Base-by-base conservation (phyloP, 2,888 invertebrate species). In the Achlya flavicornis region DNA sequence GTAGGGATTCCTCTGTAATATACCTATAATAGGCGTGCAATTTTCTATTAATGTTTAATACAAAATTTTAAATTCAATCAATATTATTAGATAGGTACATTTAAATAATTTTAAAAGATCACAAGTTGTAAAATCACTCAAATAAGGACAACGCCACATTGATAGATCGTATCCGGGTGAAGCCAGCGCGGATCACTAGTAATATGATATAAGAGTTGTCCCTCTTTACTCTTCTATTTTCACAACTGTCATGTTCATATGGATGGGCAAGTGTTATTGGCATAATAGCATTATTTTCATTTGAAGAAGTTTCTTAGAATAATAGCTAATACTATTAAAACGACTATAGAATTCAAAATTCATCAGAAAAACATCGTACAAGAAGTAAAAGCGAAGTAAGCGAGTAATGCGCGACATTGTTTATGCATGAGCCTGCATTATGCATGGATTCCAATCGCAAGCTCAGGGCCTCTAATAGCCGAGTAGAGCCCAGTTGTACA, bases 391-490 rank as follows among this genome's bases (percentile, higher is more conserved):
- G 76, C 82, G 77, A 81, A 76, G 80, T 77, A 75, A 72, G 78
- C 75, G 77, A 82, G 84, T 85, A 84, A 86, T 83, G 85, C 78
- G 83, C 84, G 81, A 83, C 85, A 86, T 88, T 85, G 84, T 81
- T 83, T 89, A 91, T 91, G 90, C 83, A 91, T 89, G 89, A 89
- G 86, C 76, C 76, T 83, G 82, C 84, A 90, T 91, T 89, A 89
- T 91, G 87, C 87, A 90, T 88, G 88, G 83, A 86, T 86, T 86
- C 86, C 87, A 84, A 86, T 85, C 83, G 83, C 77, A 79, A 81
- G 69, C 78, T 79, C 77, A 71, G 76, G 79, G 75, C 74, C 75
- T 77, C 81, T 88, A 87, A 88, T 86, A 85, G 83, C 80, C 76
- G 76, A 81, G 81, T 78, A 77, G 79, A 81, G 78, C 76, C 70